A percentile compares a stretch with the other conserved stretches of the same genome.
Conservation (phyloP, 2,797 vertebrate species). For the Naso thynnoides region DNA sequence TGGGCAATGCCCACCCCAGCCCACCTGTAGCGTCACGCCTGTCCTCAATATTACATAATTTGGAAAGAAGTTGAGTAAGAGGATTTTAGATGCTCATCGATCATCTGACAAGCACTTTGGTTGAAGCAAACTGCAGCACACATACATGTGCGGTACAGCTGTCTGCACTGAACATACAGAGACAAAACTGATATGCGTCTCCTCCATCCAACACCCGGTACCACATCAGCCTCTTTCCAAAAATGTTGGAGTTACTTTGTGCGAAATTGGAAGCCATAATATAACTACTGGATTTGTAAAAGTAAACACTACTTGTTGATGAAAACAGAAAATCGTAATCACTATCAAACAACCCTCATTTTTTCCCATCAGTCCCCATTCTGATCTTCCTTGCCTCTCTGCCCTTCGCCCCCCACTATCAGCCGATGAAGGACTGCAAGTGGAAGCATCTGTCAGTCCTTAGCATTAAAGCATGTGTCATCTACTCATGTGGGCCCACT, state of each 20-base stretch:
- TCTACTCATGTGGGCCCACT: slow-evolving; percentile 39
- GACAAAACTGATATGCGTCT: background rate
- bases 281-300: background rate
- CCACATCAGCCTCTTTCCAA: background rate
- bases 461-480: slow-evolving; percentile 19
- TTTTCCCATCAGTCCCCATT: background rate
- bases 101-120: background rate
- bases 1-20: no score
- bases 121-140: background rate
- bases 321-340: background rate
- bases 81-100: background rate
- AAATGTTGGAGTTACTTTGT: background rate
- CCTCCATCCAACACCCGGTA: background rate
- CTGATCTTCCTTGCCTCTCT: background rate
- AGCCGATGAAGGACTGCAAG: slow-evolving; percentile 18
- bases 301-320: background rate
- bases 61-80: background rate
- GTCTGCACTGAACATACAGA: no score
- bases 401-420: slow-evolving; percentile 4
- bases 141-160: background rate
- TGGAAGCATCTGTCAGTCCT: slow-evolving; percentile 36
- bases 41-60: background rate
- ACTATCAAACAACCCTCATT: background rate
- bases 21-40: no score
- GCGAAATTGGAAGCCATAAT: background rate